phyloP scores from a whole-genome alignment of 1,140 invertebrate genomes.

The Heliothis subflexa region DNA sequence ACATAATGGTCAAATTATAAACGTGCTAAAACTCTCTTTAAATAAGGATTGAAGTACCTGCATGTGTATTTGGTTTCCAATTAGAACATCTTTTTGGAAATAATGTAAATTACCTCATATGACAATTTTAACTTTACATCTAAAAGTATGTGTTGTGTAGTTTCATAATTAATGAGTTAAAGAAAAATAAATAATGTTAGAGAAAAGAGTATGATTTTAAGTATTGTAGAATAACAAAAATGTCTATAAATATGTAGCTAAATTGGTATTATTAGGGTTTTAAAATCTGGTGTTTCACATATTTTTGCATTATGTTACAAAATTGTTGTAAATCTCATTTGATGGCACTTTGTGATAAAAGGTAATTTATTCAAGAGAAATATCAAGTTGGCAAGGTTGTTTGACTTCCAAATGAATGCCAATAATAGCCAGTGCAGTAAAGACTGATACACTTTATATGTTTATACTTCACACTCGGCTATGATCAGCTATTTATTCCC shows the following conservation, averaged over 20 bases:
- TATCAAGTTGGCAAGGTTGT: slow-evolving; percentile 26
- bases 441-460: slow-evolving; percentile 44
- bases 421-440: slow-evolving; percentile 34
- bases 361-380: slow-evolving; percentile 39
- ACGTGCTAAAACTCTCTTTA: slow-evolving; percentile 40
- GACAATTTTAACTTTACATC: slow-evolving; percentile 23
- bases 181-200: slow-evolving; percentile 4
- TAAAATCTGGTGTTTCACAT: slow-evolving; percentile 12
- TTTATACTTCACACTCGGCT: slow-evolving; percentile 14
- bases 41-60: slow-evolving; percentile 8
- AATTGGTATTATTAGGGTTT: slow-evolving; percentile 5
- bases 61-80: slow-evolving; percentile 18
- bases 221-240: slow-evolving; percentile 22
- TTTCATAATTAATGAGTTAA: slow-evolving; percentile 10
- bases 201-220: slow-evolving; percentile 22
- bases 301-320: neutral
- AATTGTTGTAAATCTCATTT: slow-evolving; percentile 5
- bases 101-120: slow-evolving; percentile 47
- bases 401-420: slow-evolving; percentile 40
- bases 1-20: neutral
- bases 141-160: slow-evolving; percentile 29
- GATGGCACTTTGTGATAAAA: slow-evolving; percentile 30
- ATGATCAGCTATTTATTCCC: slow-evolving; percentile 15
- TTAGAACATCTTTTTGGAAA: neutral
- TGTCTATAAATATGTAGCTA: slow-evolving; percentile 21